phyloP scores from a whole-genome alignment of 2,797 vertebrate genomes.

The Sebastes paucispinis region DNA sequence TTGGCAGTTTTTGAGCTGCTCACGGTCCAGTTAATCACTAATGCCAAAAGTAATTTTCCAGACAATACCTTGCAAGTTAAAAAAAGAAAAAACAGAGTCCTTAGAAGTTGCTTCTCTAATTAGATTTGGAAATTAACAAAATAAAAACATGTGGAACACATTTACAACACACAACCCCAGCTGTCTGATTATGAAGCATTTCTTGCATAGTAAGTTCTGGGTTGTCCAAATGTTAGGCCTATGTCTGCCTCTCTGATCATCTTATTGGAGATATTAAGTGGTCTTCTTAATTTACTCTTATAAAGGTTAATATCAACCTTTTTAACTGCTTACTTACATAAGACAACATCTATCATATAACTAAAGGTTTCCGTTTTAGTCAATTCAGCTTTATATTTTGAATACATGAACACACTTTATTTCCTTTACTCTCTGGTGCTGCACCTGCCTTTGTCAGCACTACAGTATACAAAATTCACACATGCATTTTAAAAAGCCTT shows the following conservation, averaged over 20 bases:
- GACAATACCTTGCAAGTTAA: not conserved
- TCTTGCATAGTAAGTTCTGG: not conserved
- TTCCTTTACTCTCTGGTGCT: not conserved
- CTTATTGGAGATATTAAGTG: not conserved
- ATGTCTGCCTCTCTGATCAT: not conserved
- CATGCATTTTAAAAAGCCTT: conserved; percentile 6
- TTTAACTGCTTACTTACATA: not conserved
- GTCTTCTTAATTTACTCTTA: not conserved
- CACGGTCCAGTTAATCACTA: not conserved
- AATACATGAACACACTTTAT: not conserved
- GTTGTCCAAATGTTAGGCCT: not conserved
- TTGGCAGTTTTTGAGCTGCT: not conserved
- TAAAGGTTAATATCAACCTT: not conserved
- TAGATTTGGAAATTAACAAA: not conserved
- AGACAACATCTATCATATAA: not conserved
- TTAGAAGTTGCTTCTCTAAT: not conserved
- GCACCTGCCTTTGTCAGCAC: not conserved
- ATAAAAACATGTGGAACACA: not conserved
- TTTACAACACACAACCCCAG: not conserved
- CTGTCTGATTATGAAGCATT: not conserved
- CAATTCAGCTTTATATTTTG: not conserved
- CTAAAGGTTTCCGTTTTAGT: not conserved
- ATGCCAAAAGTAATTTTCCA: conserved; percentile 5
- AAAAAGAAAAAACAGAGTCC: not conserved
- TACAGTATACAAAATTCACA: not conserved